These are phyloP conservation scores for Leptodactylus fallax DNA, from an alignment of 2,797 vertebrate species.

Conservation along the genomic window DNA sequence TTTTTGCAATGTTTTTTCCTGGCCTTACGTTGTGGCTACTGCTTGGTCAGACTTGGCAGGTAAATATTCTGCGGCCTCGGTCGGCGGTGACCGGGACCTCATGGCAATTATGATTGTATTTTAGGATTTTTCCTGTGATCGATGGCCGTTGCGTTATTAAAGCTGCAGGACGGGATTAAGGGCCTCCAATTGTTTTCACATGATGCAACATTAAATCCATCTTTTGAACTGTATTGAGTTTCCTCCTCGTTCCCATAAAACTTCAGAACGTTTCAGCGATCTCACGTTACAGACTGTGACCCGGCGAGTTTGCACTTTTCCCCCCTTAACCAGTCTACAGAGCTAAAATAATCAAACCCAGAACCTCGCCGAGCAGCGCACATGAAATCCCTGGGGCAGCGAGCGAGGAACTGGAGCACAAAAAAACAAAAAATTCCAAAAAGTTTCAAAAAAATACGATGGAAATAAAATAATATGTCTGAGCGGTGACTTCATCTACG, in stretches of 20 bases:
- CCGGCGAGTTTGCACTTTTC: conserved; percentile 73
- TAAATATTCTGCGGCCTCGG: too few relatives aligned
- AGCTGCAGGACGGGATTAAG: conserved; percentile 68
- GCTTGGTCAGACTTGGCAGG: too few relatives aligned
- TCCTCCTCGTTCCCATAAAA: conserved; percentile 74
- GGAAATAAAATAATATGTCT: conserved; percentile 71
- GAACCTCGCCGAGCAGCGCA: conserved; percentile 62
- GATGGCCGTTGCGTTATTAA: conserved; percentile 67
- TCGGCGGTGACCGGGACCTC: too few relatives aligned
- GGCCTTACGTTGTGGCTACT: too few relatives aligned
- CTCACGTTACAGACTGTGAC: conserved; percentile 77
- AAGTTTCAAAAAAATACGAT: conserved; percentile 60
- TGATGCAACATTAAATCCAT: conserved; percentile 71
- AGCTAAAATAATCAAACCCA: conserved; percentile 76
- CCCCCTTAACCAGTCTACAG: conserved; percentile 74
- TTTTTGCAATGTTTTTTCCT: too few relatives aligned
- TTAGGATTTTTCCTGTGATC: conserved; percentile 67
- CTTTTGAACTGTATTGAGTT: conserved; percentile 72
- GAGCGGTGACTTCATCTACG: conserved; percentile 72
- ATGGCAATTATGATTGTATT: conserved; percentile 50
- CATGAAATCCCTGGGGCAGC: conserved; percentile 68
- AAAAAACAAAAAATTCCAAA: conserved; percentile 64
- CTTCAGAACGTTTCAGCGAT: conserved; percentile 71
- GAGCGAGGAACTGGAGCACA: conserved; percentile 8
- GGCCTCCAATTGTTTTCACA: conserved; percentile 73